Evolutionary conservation across 37 sponge, comb jelly and placozoan genomes (phyloP), one percentile per base, ranked within the genome.

Genomic region (Lycopodina hypogea): DNA sequence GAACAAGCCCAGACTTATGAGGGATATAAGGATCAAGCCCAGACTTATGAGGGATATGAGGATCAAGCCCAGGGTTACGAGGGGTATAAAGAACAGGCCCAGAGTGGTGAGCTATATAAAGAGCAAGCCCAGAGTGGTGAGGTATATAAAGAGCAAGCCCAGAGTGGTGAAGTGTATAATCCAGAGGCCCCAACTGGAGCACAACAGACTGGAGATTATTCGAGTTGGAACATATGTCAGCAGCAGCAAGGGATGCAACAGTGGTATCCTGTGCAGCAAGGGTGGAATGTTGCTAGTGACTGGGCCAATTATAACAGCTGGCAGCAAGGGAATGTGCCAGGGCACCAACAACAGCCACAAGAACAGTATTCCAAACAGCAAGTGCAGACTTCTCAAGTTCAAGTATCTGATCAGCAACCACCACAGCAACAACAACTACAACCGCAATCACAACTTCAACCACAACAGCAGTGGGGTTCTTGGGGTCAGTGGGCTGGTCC

Each of bases 391-490:
- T 19, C 8, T 19, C 60, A 59, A 6, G 15, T 6, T 17, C 60
- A 59, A 6, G 15, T 32, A 9, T 11, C 17, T 2, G 48, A 60
- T 14, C 78, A 63, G 78, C 50, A 39, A 36, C 78, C 55, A 45
- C 60, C 69, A 28, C 70, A 51, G 57, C 70, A 68, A 38, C 80
- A 68, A n/a, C 70, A 51, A 38, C 80, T 68, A 29, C 84, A 68
- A 39, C 70, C 68, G 69, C 68, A 64, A 52, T 69, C 42, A 42
- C 75, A 3, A 45, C n/a, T 7, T 7, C n/a, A 7, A 12, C 60
- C 60, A 6, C 60, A 59, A 59, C 60, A 59, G 60, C 60, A 39
- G 69, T 34, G 70, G 59, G 33, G 35, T 8, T 23, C 9, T n/a
- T 30, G 50, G 1, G 55, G 38, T 12, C 53, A 39, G n/a, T 70